Base-by-base conservation (phyloP, 2,888 invertebrate species). In the Leucania comma region DNA sequence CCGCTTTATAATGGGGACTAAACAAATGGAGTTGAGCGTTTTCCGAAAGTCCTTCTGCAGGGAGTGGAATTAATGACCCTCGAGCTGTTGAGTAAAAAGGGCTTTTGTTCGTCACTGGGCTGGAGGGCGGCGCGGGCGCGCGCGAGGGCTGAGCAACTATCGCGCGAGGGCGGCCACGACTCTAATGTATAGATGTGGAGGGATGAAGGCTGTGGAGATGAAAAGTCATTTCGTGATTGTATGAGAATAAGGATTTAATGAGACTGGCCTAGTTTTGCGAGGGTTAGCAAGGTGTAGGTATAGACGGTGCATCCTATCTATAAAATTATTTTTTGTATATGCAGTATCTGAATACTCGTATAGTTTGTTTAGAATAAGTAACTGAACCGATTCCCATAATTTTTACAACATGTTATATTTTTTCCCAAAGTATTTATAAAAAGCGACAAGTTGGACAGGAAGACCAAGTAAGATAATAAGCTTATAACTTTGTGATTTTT, bases 11-110 rank as follows among this genome's bases (percentile, higher is more conserved):
- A 82, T 83, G 68, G 79, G 71, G 76, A 80, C 80, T 87, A 87
- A 87, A 87, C 86, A 88, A 89, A 89, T 86, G 86, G 87, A 88
- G 82, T 87, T 78, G 81, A 88, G 86, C 81, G 84, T 86, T 86
- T 85, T 80, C 79, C 70, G 71, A 83, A 85, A 85, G 80, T 83
- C 76, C 86, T 85, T 68, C 63, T 67, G 57, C 67, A 29, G 68
- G 70, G 78, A 85, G 82, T 73, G 83, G 85, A 84, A 86, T 86
- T 86, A 86, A 86, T 83, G 83, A 76, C 82, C 80, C 87, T 87
- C 78, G 53, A 78, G 75, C 69, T 73, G 80, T 78, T 72, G 70
- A 77, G 84, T 78, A 85, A 86, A 88, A 88, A 86, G 85, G 85
- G 86, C 86, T 80, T 87, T 89, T 89, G 89, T 89, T 72, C 81